phyloP scores from a whole-genome alignment of 2,888 invertebrate genomes.

The Nomada lathburiana region DNA sequence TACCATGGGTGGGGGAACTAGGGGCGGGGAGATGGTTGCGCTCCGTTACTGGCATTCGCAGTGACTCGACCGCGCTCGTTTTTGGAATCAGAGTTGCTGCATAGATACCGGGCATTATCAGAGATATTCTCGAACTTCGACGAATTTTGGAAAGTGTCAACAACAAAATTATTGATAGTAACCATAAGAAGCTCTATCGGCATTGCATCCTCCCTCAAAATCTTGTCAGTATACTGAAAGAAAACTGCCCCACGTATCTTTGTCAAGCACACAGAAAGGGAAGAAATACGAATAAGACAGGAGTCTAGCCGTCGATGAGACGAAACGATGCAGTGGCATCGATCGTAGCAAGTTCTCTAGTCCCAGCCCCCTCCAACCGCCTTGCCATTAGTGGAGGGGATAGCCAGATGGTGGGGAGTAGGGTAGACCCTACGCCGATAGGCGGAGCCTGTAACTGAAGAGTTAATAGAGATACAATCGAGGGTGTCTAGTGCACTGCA shows the following conservation, averaged over 20 bases:
- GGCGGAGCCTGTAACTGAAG: constrained; percentile 79
- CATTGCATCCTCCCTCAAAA: too few species aligned
- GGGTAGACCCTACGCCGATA: constrained; percentile 70
- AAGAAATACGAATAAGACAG: constrained; percentile 19
- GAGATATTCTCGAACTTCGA: background rate
- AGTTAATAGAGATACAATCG: constrained; percentile 85
- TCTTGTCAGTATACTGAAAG: too few species aligned
- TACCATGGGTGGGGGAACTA: constrained; percentile 42
- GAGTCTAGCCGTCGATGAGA: constrained; percentile 39
- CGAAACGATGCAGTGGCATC: constrained; percentile 63
- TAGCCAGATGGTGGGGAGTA: constrained; percentile 53
- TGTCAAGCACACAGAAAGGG: background rate
- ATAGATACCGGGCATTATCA: background rate
- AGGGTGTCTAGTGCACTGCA: constrained; percentile 83
- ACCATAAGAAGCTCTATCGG: too few species aligned
- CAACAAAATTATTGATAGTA: too few species aligned
- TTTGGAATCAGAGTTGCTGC: background rate
- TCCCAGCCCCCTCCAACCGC: constrained; percentile 53
- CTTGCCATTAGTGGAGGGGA: constrained; percentile 57
- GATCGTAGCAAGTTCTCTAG: constrained; percentile 63
- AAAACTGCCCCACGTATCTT: too few species aligned
- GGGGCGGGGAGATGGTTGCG: constrained; percentile 63
- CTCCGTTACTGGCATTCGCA: constrained; percentile 52
- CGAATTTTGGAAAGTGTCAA: background rate
- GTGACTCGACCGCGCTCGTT: constrained; percentile 61